These are phyloP conservation scores for Saguinus imperator DNA, from an alignment of 2,113 vertebrate species.

Conservation along the genomic window DNA sequence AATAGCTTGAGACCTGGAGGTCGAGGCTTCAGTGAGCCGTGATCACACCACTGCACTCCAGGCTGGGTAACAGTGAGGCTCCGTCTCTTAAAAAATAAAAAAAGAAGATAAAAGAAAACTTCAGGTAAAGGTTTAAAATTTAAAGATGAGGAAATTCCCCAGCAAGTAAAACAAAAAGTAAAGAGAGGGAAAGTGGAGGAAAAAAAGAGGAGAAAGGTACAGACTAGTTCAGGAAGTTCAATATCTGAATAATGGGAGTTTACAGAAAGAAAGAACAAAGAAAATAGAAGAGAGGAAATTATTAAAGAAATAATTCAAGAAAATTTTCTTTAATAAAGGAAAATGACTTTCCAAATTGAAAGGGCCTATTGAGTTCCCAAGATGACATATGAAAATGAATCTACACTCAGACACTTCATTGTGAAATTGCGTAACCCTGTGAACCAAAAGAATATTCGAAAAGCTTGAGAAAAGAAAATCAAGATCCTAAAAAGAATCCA, in stretches of 20 bases:
- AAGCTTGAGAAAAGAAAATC: neutral
- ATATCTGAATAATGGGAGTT: neutral
- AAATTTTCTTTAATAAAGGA: constrained; percentile 23
- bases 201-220: neutral
- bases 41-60: too few relatives aligned
- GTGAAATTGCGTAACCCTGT: neutral
- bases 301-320: constrained; percentile 53
- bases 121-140: neutral
- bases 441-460: neutral
- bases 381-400: neutral
- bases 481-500: constrained; percentile 10
- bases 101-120: neutral
- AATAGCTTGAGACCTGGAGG: too few relatives aligned
- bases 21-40: too few relatives aligned
- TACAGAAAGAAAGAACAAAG: constrained; percentile 16
- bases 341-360: neutral
- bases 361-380: neutral
- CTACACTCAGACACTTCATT: neutral
- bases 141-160: neutral
- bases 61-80: too few relatives aligned
- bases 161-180: neutral
- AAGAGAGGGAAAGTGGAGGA: neutral
- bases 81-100: too few relatives aligned
- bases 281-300: constrained; percentile 1
- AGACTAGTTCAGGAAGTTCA: neutral